Base-by-base conservation (phyloP, 2,113 vertebrate species). In the Diglossa brunneiventris region DNA sequence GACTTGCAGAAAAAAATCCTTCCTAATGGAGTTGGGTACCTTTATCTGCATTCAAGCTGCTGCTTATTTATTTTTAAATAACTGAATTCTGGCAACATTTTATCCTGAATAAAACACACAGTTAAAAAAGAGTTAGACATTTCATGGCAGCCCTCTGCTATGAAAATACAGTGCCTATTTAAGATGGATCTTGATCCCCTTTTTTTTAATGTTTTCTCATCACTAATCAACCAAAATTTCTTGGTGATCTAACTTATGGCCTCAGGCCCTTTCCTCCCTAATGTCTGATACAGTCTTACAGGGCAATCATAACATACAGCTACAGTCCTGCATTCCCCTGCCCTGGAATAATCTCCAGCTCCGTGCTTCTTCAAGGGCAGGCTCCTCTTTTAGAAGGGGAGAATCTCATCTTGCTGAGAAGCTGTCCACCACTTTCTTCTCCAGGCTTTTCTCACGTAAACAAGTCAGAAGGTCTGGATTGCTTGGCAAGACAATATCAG, bases 1-100 rank as follows among this genome's bases (percentile, higher is more conserved):
- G 50, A 70, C 62, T 83, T 93, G 64, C 79, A 39, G 52, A 95
- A 87, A 73, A 87, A 95, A 90, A 33, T 82, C 89, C 39, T 70
- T 94, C 64, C 72, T 92, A 92, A 96, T 95, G 96, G 75, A 79
- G 35, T 94, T 95, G 64, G 93, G 70, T 90, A 93, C 70, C 47
- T 97, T 97, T 94, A 95, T 92, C 86, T 96, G 62, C 92, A 96
- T 96, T 83, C 83, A 90, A 81, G 77, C 69, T 95, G 81, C 55
- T 94, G 61, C 46, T 83, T 58, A 80, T 59, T 89, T 96, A 87
- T 90, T 96, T 96, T 92, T 87, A 86, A 95, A 95, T 69, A 95
- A 91, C 59, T 82, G 17, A 35, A 81, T 73, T 78, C 63, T 66
- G 73, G 58, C 47, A 92, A 76, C 37, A 76, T 80, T 97, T 96